Conservation (phyloP, 2,888 invertebrate genomes). For the Ectropis crepuscularia region DNA sequence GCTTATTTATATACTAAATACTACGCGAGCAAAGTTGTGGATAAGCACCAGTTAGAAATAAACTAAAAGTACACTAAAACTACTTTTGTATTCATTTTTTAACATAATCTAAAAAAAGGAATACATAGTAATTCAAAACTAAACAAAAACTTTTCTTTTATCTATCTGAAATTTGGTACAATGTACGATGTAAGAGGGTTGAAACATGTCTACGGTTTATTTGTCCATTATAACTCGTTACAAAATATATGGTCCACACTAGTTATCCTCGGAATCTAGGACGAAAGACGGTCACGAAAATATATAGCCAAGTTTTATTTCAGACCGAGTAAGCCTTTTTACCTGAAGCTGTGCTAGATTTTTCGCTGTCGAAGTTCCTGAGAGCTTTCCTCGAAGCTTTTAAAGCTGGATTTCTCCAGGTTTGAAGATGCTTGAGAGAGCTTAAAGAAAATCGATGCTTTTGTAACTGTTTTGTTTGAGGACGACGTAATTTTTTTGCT, state of each 20-base stretch:
- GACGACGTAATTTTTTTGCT: not conserved
- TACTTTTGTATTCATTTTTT: too few species aligned
- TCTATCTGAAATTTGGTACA: too few species aligned
- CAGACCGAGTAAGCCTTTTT: not conserved
- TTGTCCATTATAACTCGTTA: conserved; percentile 1
- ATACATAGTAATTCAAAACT: too few species aligned
- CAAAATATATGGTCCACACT: conserved; percentile 12
- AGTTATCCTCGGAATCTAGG: conserved; percentile 15
- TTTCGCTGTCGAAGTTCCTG: conserved; percentile 14
- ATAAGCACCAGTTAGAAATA: too few species aligned
- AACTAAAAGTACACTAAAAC: too few species aligned
- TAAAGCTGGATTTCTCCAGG: not conserved
- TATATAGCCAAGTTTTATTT: conserved; percentile 26
- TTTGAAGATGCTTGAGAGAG: conserved; percentile 3
- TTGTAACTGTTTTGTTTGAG: not conserved
- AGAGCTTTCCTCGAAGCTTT: conserved; percentile 22
- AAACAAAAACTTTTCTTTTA: too few species aligned
- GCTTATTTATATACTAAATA: too few species aligned
- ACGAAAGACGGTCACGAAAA: conserved; percentile 18
- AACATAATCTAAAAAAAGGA: too few species aligned
- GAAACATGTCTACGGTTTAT: not conserved
- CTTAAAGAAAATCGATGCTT: not conserved
- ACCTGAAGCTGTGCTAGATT: conserved; percentile 11
- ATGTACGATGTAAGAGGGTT: not conserved
- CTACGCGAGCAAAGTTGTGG: too few species aligned